phyloP scores from a whole-genome alignment of 2,113 vertebrate species.

The Malurus cyaneus region DNA sequence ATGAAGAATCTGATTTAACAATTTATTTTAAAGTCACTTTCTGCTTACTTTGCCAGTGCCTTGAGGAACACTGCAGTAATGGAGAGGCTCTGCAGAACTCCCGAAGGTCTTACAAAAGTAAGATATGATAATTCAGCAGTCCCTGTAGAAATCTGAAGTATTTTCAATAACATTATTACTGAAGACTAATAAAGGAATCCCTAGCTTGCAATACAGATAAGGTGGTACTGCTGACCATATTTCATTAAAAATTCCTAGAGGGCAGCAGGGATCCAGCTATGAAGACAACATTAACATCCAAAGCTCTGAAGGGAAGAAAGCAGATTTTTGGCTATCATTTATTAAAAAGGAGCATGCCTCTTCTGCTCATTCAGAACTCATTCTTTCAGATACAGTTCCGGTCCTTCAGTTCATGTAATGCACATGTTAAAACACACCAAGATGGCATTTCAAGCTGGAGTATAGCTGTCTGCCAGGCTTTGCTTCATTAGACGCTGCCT shows the following conservation, averaged over 20 bases:
- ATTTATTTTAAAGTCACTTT: slow-evolving; percentile 12
- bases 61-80: neutral
- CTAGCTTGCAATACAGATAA: neutral
- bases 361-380: neutral
- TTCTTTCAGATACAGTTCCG: neutral
- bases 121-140: neutral
- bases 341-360: neutral
- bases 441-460: neutral
- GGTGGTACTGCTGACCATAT: neutral
- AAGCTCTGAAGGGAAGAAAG: neutral
- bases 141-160: neutral
- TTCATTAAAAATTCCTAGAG: slow-evolving; percentile 43
- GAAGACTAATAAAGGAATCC: neutral
- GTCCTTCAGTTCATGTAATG: neutral
- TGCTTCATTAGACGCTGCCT: neutral
- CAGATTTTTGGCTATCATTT: neutral
- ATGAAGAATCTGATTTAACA: slow-evolving; percentile 3
- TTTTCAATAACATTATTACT: neutral
- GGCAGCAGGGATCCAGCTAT: slow-evolving; percentile 25
- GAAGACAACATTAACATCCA: neutral
- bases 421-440: neutral
- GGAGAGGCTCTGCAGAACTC: neutral
- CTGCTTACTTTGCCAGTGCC: neutral
- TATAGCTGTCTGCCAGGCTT: neutral
- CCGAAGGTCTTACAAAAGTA: neutral